Percentiles rank a stretch among this genome's conserved stretches.
Conservation (phyloP, 2,797 vertebrate genomes). For the Paedocypris micromegethes region DNA sequence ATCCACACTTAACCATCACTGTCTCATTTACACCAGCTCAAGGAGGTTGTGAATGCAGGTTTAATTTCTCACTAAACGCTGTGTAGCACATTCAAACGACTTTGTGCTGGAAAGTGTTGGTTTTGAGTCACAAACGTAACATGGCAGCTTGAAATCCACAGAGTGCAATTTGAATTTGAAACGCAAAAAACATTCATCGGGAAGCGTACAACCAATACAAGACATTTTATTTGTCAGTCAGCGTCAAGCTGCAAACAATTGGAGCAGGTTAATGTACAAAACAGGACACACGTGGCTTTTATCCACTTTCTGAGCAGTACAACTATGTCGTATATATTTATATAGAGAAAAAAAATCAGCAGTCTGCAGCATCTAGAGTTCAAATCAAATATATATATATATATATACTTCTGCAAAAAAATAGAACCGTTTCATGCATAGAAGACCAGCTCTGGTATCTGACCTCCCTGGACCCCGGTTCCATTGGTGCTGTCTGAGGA, state of each 20-base stretch:
- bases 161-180: constrained; percentile 24
- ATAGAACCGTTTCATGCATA: constrained; percentile 81
- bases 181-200: constrained; percentile 59
- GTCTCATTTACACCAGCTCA: constrained; percentile 34
- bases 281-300: constrained; percentile 65
- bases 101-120: too few relatives aligned
- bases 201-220: constrained; percentile 71
- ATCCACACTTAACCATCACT: constrained; percentile 27
- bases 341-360: constrained; percentile 50
- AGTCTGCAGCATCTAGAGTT: constrained; percentile 61
- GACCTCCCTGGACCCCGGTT: constrained; percentile 84
- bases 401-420: constrained; percentile 63
- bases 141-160: too few relatives aligned
- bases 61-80: background rate
- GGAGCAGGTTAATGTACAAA: constrained; percentile 74
- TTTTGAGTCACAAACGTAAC: too few relatives aligned
- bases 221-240: constrained; percentile 67
- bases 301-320: constrained; percentile 55
- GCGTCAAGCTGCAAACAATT: constrained; percentile 65
- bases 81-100: too few relatives aligned
- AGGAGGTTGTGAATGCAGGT: constrained; percentile 17
- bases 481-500: constrained; percentile 88
- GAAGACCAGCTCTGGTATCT: constrained; percentile 87
- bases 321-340: constrained; percentile 37
- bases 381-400: constrained; percentile 59